Evolutionary conservation across 2,888 invertebrate species (phyloP), one percentile per base, ranked within the genome.

Genomic region (Limnephilus auricula): DNA sequence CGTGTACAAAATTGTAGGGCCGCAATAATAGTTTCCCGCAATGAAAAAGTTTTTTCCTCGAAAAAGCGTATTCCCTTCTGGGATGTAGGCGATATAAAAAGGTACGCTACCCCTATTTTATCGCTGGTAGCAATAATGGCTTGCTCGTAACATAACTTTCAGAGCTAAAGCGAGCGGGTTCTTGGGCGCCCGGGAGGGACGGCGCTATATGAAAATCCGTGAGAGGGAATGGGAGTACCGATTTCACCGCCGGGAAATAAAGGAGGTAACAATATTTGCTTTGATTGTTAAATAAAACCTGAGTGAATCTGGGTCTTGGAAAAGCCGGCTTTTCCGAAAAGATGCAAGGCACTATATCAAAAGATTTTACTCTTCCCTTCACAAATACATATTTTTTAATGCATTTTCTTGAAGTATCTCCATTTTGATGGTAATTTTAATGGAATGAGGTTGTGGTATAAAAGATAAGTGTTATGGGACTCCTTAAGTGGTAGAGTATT

Each of bases 211-310:
- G 89, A 34, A 31, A 34, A 78, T 50, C 82, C 90, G 34, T 65
- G 84, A 78, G 92, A 83, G 90, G 79, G 89, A 90, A 78, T 45
- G 90, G 84, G 92, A 89, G 89, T 89, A 78, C 83, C 90, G 91
- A 89, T 32, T 83, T 84, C 91, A 79, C 91, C 30, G 83, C 80
- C 90, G 92, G 91, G 85, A 91, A 92, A 92, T 91, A 92, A 91
- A 91, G 91, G 91, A 91, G 92, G 91, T 92, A 93, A 92, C 92
- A 92, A 93, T 93, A 93, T 93, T 93, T 92, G 93, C 92, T 91
- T 86, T 91, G 93, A 93, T 93, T 93, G 93, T 92, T 93, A 92
- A 93, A 93, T 93, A 93, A 93, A 93, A 92, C 91, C 92, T 91
- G 91, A 89, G 91, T 87, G 89, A 92, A 92, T 84, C 87, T 86